phyloP scores from a whole-genome alignment of 2,113 vertebrate genomes.

The Aspidoscelis tigris region DNA sequence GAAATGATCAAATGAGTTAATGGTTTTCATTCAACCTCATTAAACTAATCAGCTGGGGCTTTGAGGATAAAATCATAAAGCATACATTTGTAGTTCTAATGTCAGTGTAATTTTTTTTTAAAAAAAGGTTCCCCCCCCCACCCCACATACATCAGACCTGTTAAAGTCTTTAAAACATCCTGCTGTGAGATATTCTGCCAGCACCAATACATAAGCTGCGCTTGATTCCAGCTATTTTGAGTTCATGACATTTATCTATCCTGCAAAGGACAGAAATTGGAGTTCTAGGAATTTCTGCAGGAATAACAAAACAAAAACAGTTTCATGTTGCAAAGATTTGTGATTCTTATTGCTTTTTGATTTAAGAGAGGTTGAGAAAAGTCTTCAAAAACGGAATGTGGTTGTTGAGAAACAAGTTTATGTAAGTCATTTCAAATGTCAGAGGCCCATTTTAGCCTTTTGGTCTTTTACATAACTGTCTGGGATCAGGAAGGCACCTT shows the following conservation, averaged over 20 bases:
- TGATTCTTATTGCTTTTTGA: not conserved
- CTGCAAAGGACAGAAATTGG: not conserved
- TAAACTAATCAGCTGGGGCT: too few relatives aligned
- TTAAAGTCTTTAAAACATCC: too few relatives aligned
- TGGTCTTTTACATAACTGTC: not conserved
- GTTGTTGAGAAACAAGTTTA: not conserved
- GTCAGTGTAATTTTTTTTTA: too few relatives aligned
- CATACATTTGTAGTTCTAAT: too few relatives aligned
- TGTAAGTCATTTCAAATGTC: not conserved
- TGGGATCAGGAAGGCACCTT: not conserved
- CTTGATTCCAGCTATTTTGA: not conserved
- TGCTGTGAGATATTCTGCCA: not conserved
- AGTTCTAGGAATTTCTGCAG: not conserved
- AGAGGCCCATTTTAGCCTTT: not conserved
- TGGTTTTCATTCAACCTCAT: too few relatives aligned
- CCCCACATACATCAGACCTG: too few relatives aligned
- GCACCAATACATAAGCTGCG: not conserved
- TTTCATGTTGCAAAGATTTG: not conserved
- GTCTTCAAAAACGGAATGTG: not conserved
- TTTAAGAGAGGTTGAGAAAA: not conserved
- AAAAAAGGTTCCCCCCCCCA: too few relatives aligned
- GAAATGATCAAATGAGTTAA: too few relatives aligned
- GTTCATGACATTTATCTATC: not conserved
- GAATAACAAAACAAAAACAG: not conserved
- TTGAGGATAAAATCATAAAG: too few relatives aligned